Base-by-base conservation (phyloP, 1,140 invertebrate species). In the Planococcus citri region DNA sequence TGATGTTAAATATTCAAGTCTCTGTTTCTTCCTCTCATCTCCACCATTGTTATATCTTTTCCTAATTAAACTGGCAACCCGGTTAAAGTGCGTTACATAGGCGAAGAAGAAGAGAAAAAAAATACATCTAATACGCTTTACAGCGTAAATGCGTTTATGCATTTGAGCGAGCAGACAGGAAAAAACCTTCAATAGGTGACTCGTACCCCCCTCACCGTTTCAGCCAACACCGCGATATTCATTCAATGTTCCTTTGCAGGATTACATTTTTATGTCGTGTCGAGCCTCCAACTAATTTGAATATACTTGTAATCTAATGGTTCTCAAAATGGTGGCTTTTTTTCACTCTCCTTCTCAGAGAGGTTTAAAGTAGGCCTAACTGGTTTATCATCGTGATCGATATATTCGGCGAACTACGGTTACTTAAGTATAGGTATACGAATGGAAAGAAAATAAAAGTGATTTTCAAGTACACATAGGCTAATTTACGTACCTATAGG, bases 1-100 rank as follows among this genome's bases (percentile, higher is more conserved):
- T 51, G 41, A 51, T 51, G n/a, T 51, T 51, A 51, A 51, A 51
- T 51, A 51, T 51, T 51, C 41, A 51, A 51, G 41, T 51, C 41
- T n/a, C n/a, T 51, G 41, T 51, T 51, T 51, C 41, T 51, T 51
- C 41, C 41, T 51, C 41, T 51, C 41, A 51, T 51, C 41, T 51
- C 41, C 41, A 20, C 41, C 41, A 51, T 51, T 51, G 41, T 51
- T 51, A 51, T 51, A 51, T 51, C 41, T 51, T 51, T 20, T 51
- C 41, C 41, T 51, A 51, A 51, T 51, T 51, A 51, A 51, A 51
- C 12, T 17, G 17, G 41, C 41, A 51, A 33, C 29, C 29, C 4
- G 29, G 41, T 51, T 51, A 51, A 20, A 51, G 41, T 51, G 41
- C 41, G 41, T 51, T 51, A 51, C 41, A 20, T 51, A 51, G 41